These are phyloP conservation scores for Tyrannus savana DNA, from an alignment of 2,113 vertebrate species.

Conservation along the genomic window DNA sequence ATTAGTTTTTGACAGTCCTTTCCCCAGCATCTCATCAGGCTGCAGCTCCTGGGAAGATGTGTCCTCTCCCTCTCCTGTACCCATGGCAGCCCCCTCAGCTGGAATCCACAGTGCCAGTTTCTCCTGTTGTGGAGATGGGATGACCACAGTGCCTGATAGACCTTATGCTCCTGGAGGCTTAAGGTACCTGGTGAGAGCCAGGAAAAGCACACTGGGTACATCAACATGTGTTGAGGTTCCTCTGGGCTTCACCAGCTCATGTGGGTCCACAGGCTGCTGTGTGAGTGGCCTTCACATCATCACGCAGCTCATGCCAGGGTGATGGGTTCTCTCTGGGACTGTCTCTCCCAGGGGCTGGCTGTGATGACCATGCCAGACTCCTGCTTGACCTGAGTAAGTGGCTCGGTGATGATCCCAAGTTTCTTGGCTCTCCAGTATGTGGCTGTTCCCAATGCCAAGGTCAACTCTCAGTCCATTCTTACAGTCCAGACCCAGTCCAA, in stretches of 20 bases:
- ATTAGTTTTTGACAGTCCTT: conserved; percentile 62
- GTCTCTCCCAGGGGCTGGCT: not conserved
- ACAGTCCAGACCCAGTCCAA: not conserved
- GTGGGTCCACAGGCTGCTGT: not conserved
- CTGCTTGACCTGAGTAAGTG: not conserved
- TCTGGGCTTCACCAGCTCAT: not conserved
- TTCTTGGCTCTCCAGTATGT: not conserved
- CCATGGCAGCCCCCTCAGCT: accelerated
- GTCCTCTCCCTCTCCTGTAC: not conserved
- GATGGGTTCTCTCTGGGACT: not conserved
- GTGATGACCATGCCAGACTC: not conserved
- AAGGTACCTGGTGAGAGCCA: not conserved
- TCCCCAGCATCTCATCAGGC: conserved; percentile 8
- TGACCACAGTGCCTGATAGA: accelerated
- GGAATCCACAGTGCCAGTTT: not conserved
- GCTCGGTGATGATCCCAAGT: accelerated
- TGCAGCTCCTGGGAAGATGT: not conserved
- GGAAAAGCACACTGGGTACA: not conserved
- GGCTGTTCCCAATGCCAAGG: not conserved
- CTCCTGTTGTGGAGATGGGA: not conserved
- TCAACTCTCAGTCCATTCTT: not conserved
- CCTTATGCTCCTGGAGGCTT: not conserved
- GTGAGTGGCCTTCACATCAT: not conserved
- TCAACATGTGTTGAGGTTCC: accelerated
- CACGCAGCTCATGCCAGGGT: accelerated